Conservation (phyloP, 1,140 invertebrate genomes). For the Prorops nasuta region DNA sequence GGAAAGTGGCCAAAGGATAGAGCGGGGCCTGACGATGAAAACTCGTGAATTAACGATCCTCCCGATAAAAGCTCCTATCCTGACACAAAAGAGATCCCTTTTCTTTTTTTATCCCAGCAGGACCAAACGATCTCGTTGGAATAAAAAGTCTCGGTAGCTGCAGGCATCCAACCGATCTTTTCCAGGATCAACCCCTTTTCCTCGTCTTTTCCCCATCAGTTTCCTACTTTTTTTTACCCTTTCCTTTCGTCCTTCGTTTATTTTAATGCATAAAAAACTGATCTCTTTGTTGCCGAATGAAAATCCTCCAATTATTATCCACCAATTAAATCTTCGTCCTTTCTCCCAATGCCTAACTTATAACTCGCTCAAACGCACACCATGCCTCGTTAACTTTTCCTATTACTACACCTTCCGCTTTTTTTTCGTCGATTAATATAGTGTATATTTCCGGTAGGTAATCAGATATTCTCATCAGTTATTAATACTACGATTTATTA, state of each 20-base stretch:
- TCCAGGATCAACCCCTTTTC: background rate
- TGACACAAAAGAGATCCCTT: background rate
- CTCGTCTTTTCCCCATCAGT: slow-evolving; percentile 11
- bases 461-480: too few relatives aligned
- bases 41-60: slow-evolving; percentile 12
- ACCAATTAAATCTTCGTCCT: too few relatives aligned
- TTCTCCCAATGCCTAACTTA: too few relatives aligned
- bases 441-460: too few relatives aligned
- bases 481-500: too few relatives aligned
- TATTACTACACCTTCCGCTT: too few relatives aligned
- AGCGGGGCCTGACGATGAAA: background rate
- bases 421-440: too few relatives aligned
- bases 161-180: slow-evolving; percentile 2
- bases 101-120: background rate
- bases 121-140: slow-evolving; percentile 9
- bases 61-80: slow-evolving; percentile 5
- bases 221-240: slow-evolving; percentile 1
- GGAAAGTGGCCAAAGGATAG: background rate
- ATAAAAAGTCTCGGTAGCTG: slow-evolving; percentile 9
- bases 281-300: too few relatives aligned
- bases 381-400: too few relatives aligned
- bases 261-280: too few relatives aligned
- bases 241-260: background rate
- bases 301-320: too few relatives aligned
- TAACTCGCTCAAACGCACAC: too few relatives aligned